Percentiles rank a stretch among this genome's conserved stretches.
Conservation (phyloP, 1,140 invertebrate species). For the Papilio helenus region DNA sequence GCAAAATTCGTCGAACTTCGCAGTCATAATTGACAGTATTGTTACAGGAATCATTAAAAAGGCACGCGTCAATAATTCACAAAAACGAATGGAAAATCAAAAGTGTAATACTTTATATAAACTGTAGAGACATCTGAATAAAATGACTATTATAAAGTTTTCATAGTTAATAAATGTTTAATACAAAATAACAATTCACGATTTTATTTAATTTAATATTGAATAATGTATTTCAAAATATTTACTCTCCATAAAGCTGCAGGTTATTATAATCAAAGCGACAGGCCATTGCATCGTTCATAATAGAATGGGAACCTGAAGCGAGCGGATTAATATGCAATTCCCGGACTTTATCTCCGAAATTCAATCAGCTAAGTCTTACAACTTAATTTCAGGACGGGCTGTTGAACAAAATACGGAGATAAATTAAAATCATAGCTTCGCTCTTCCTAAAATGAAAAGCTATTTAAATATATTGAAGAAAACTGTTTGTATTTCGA, state of each 20-base stretch:
- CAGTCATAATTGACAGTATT: not conserved
- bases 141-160: no score
- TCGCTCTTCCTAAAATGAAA: not conserved
- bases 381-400: not conserved
- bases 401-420: not conserved
- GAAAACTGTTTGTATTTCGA: no score
- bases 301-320: not conserved
- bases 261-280: not conserved
- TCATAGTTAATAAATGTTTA: no score
- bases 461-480: not conserved
- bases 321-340: constrained; percentile 14
- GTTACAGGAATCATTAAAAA: constrained; percentile 3
- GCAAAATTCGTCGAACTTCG: not conserved
- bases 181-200: no score
- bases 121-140: no score
- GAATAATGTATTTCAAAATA: not conserved
- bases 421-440: not conserved
- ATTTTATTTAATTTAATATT: not conserved
- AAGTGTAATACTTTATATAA: no score
- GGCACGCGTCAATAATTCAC: not conserved
- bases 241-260: not conserved
- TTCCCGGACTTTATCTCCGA: not conserved
- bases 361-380: constrained; percentile 22
- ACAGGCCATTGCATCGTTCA: not conserved
- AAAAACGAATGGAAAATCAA: not conserved